A percentile compares a stretch with the other conserved stretches of the same genome.
phyloP scores from a whole-genome alignment of 2,888 invertebrate genomes.

The Adelphocoris suturalis region DNA sequence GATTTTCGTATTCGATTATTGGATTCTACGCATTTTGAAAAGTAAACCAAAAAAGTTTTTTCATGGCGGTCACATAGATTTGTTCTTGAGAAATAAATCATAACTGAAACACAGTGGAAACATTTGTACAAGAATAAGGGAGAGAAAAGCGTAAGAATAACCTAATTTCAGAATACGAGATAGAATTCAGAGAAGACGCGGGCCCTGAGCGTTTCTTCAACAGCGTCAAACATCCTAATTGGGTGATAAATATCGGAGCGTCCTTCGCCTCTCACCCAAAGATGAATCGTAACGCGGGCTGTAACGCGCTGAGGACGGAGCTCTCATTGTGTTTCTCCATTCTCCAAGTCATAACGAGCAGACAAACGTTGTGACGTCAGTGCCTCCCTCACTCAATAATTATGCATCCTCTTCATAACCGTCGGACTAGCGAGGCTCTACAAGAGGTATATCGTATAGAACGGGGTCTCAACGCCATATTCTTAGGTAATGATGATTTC shows the following conservation, averaged over 20 bases:
- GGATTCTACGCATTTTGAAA: too few species aligned
- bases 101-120: too few species aligned
- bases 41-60: too few species aligned
- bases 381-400: not conserved
- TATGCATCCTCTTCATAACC: not conserved
- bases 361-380: slow-evolving; percentile 7
- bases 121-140: too few species aligned
- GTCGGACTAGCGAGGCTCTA: not conserved
- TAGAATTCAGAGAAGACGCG: slow-evolving; percentile 2
- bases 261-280: slow-evolving; percentile 10
- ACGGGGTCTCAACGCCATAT: too few species aligned
- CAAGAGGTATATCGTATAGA: not conserved
- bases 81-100: too few species aligned
- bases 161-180: not conserved
- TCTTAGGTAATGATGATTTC: too few species aligned
- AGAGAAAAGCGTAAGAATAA: not conserved
- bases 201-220: not conserved
- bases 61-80: too few species aligned
- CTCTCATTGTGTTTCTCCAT: slow-evolving; percentile 22
- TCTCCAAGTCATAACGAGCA: not conserved
- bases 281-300: slow-evolving; percentile 42
- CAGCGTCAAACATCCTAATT: slow-evolving; percentile 47
- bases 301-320: slow-evolving; percentile 3
- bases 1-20: too few species aligned
- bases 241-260: slow-evolving; percentile 34